phyloP scores from a whole-genome alignment of 2,888 invertebrate species.

The Rhorus exstirpatorius region DNA sequence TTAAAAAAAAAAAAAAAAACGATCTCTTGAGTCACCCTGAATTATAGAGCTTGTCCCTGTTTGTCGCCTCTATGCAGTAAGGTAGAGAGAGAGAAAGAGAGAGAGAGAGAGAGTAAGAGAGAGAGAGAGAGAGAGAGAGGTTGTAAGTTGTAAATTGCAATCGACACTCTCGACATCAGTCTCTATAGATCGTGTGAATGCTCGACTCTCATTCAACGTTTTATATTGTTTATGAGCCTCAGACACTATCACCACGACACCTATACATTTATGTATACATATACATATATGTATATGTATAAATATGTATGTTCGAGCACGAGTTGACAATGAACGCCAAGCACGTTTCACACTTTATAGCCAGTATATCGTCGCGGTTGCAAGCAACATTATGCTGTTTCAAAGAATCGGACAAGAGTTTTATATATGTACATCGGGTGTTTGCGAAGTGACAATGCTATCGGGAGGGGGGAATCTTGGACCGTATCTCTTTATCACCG shows the following conservation, averaged over 20 bases:
- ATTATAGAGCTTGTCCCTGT: conserved; percentile 55
- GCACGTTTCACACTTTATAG: conserved; percentile 64
- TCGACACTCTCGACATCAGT: conserved; percentile 66
- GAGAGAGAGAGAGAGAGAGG: conserved; percentile 37
- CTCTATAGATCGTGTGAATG: conserved; percentile 37
- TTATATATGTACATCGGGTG: conserved; percentile 35
- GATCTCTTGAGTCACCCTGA: conserved; percentile 37
- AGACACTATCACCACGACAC: conserved; percentile 64
- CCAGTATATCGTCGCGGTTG: conserved; percentile 24
- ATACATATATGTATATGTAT: conserved; percentile 2
- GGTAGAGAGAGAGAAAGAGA: neutral
- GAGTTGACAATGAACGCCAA: conserved; percentile 65
- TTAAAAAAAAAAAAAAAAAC: conserved; percentile 4
- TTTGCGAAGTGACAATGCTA: conserved; percentile 60
- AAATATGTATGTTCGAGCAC: conserved; percentile 1
- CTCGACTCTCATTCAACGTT: conserved; percentile 66
- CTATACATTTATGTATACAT: conserved; percentile 31
- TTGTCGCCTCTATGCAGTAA: conserved; percentile 32
- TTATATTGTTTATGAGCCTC: conserved; percentile 70
- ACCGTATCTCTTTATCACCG: conserved; percentile 58
- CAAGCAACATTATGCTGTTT: conserved; percentile 27
- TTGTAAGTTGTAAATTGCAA: conserved; percentile 68
- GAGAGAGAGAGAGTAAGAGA: conserved; percentile 16
- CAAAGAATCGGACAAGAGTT: conserved; percentile 21
- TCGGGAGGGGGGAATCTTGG: conserved; percentile 57